phyloP scores from a whole-genome alignment of 2,797 vertebrate genomes.

The Sebastes itinus region DNA sequence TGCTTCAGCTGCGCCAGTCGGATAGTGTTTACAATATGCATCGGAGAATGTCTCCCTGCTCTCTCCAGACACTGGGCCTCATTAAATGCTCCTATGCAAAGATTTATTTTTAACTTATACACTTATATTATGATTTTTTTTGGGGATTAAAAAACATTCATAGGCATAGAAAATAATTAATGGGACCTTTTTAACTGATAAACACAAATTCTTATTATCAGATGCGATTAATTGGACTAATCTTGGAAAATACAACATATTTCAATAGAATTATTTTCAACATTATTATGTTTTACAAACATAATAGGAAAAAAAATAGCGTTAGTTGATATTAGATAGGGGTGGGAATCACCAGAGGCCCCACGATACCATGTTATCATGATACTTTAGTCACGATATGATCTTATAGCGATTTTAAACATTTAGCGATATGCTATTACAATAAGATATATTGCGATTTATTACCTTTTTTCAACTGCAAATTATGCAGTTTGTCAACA shows the following conservation, averaged over 20 bases:
- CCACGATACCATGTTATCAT: too few relatives aligned
- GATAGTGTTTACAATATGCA: constrained; percentile 24
- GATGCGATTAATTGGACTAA: not conserved
- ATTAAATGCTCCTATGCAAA: not conserved
- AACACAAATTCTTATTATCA: not conserved
- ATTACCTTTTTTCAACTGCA: too few relatives aligned
- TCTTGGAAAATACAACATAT: not conserved
- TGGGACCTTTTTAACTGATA: not conserved
- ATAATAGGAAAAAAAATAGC: not conserved
- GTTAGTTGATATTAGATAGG: not conserved
- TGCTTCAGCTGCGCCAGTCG: constrained; percentile 17
- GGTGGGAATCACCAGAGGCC: too few relatives aligned
- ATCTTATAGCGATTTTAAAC: too few relatives aligned
- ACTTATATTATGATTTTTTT: not conserved
- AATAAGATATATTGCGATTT: too few relatives aligned
- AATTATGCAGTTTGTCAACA: too few relatives aligned
- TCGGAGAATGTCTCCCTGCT: not conserved
- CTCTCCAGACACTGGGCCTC: not conserved
- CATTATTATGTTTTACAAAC: not conserved
- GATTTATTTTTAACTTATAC: not conserved
- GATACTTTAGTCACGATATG: too few relatives aligned
- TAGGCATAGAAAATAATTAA: not conserved
- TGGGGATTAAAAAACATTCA: not conserved
- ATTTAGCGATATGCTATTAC: too few relatives aligned
- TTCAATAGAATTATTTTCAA: not conserved